Base-by-base conservation (phyloP, 2,797 vertebrate species). In the Tenualosa thibaudeaui region DNA sequence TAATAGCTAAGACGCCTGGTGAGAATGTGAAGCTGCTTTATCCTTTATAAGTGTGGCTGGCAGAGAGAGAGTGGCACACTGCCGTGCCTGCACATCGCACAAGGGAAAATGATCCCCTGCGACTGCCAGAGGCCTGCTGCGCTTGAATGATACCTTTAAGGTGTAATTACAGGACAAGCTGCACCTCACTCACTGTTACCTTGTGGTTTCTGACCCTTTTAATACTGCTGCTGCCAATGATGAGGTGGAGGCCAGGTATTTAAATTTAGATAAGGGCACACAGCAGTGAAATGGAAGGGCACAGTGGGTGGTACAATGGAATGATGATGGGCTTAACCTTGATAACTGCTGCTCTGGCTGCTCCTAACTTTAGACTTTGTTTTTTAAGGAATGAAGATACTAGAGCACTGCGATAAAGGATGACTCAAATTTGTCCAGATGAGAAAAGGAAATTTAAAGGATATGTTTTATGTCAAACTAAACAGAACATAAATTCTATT, bases 241-340 rank as follows among this genome's bases (percentile, higher is more conserved):
- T 2, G 71, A 46, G 40, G 40, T 46, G 40, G 15, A 43, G 71
- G 71, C 71, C 17, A 31, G 19, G 10, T 37, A 71, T 40, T 71
- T 1, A 17, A 40, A 40, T 40, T 13, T 8, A 40, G 68, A 71
- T 19, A 71, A 78, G 22, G 40, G 7, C 37, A 78, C 15, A n/a
- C 5, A 8, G 19, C 19, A 46, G 15, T 78, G 17, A 78, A 78
- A 46, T 46, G 37, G 68, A 46, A 12, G 37, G 5, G 17, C 71
- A 43, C 19, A 10, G 7, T 19, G 37, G 13, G 68, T 43, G 37
- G 37, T 75, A 40, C 46, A 46, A 43, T 43, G 17, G 40, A 17
- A 78, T 78, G 17, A 75, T 19, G 40, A 78, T n/a, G 40, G 71
- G 5, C 71, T 78, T 78, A 17, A 78, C 71, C 37, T 78, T 78